Evolutionary conservation across 2,797 vertebrate genomes (phyloP).

Genomic region (Semaprochilodus insignis): DNA sequence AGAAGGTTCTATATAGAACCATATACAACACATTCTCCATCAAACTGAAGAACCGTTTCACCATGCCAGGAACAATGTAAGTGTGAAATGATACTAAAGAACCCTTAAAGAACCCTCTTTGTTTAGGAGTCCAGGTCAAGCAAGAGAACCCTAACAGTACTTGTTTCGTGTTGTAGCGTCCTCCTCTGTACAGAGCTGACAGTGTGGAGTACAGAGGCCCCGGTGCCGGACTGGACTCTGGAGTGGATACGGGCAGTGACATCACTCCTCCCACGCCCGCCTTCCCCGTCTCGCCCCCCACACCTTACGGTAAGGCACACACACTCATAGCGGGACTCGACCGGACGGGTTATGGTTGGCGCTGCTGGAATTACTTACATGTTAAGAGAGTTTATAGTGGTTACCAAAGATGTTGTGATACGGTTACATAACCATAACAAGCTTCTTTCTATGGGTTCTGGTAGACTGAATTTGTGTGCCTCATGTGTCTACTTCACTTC

Average conservation of each 20-base stretch:
- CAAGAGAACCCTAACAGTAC: too few relatives aligned
- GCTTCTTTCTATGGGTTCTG: background rate
- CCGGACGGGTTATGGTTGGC: background rate
- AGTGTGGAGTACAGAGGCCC: conserved; percentile 69
- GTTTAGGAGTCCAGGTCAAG: too few relatives aligned
- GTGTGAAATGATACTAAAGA: too few relatives aligned
- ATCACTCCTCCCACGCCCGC: conserved; percentile 79
- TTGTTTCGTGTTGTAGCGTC: conserved; percentile 71
- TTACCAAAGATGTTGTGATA: background rate
- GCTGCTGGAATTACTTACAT: background rate
- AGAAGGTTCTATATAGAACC: too few relatives aligned
- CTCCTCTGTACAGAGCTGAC: conserved; percentile 69
- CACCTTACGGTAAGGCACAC: conserved; percentile 75
- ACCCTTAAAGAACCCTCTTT: too few relatives aligned
- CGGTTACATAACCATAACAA: background rate
- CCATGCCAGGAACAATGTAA: too few relatives aligned
- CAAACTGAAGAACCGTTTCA: too few relatives aligned
- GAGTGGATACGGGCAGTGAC: conserved; percentile 74
- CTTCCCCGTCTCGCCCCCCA: conserved; percentile 84
- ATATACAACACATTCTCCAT: too few relatives aligned
- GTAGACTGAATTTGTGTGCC: background rate
- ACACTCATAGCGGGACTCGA: background rate
- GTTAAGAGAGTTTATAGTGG: background rate
- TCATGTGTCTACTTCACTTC: too few relatives aligned
- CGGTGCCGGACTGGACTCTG: conserved; percentile 73